Percentiles rank a stretch among this genome's conserved stretches.
Evolutionary conservation across 2,113 vertebrate species (phyloP).

Genomic region (Trachemys scripta): DNA sequence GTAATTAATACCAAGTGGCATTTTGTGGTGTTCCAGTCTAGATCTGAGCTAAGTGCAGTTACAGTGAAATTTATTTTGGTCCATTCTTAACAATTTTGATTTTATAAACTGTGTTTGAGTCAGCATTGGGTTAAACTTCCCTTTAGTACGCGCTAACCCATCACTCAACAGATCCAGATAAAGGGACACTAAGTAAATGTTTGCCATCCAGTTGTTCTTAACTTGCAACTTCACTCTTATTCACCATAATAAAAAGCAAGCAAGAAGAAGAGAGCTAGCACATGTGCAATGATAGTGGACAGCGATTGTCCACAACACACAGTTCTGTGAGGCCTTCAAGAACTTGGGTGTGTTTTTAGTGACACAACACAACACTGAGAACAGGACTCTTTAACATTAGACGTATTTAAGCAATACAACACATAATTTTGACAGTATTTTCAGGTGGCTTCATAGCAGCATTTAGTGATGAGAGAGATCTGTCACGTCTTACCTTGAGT

Average conservation of each 20-base stretch:
- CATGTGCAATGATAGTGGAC: not conserved
- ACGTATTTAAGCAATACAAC: not conserved
- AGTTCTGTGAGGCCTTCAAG: not conserved
- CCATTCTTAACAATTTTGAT: not conserved
- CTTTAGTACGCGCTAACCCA: not conserved
- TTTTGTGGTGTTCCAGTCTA: not conserved
- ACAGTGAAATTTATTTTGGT: not conserved
- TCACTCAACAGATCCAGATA: not conserved
- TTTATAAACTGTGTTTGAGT: not conserved
- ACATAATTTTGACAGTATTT: not conserved
- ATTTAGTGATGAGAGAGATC: not conserved
- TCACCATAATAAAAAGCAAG: not conserved
- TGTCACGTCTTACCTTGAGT: not conserved
- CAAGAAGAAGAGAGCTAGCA: not conserved
- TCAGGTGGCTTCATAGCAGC: slow-evolving; percentile 29
- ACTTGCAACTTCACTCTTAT: not conserved
- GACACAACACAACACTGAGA: not conserved
- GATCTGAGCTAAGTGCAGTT: not conserved
- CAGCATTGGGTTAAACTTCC: not conserved
- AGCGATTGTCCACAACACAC: not conserved
- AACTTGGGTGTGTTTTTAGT: not conserved
- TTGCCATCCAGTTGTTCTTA: not conserved
- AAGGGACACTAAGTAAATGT: not conserved
- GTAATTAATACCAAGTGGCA: too few relatives aligned
- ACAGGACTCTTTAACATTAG: not conserved